Conservation (phyloP, 2,113 vertebrate species). For the Albula goreensis region DNA sequence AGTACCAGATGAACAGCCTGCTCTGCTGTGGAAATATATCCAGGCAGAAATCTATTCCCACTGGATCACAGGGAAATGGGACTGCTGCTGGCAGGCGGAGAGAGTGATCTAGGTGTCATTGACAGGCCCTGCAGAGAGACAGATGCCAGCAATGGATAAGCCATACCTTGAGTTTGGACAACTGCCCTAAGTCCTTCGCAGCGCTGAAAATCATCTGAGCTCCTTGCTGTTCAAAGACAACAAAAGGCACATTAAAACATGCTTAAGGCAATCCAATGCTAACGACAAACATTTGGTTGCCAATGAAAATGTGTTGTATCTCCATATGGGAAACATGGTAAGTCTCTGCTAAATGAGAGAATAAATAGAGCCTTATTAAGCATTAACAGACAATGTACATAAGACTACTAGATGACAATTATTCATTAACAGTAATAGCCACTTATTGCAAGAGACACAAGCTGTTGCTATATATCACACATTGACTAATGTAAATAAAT, state of each 20-base stretch:
- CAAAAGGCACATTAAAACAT: conserved; percentile 16
- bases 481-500: background rate
- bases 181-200: conserved; percentile 93
- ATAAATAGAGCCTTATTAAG: background rate
- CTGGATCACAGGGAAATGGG: background rate
- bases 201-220: conserved; percentile 97
- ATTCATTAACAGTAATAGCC: background rate
- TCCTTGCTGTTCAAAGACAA: conserved; percentile 73
- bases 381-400: background rate
- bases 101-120: background rate
- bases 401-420: background rate
- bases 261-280: background rate
- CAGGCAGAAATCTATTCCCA: background rate
- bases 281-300: background rate
- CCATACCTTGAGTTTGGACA: conserved; percentile 96
- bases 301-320: background rate
- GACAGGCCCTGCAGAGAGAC: background rate
- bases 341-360: background rate
- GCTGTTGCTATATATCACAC: background rate
- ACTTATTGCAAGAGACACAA: background rate
- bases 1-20: background rate
- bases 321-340: background rate
- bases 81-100: background rate
- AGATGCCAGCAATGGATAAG: conserved; percentile 18
- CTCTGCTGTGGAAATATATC: background rate